phyloP scores from a whole-genome alignment of 64 coral and sea anemone species.

The Orbicella faveolata region DNA sequence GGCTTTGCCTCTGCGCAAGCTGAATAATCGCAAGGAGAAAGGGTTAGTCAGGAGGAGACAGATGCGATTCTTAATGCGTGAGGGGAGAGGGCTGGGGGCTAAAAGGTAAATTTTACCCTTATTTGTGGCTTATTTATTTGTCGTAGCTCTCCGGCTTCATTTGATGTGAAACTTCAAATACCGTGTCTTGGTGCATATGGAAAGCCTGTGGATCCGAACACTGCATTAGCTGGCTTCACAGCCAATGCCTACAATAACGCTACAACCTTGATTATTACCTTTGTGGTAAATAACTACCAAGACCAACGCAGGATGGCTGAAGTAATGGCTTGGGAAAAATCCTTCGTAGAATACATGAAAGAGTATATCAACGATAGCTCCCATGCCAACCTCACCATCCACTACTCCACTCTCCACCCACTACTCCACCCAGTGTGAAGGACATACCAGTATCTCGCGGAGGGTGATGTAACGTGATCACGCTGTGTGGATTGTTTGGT shows the following conservation, averaged over 20 bases:
- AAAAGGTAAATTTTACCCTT: background rate
- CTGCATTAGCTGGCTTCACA: conserved; percentile 5
- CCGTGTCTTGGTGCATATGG: conserved; percentile 41
- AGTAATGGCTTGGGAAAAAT: conserved; percentile 53
- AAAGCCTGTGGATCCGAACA: background rate
- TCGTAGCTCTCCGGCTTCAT: background rate
- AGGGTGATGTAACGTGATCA: too few relatives aligned
- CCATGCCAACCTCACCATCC: conserved; percentile 51
- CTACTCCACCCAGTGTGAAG: too few relatives aligned
- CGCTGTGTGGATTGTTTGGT: too few relatives aligned
- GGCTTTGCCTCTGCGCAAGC: too few relatives aligned
- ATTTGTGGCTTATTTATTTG: background rate
- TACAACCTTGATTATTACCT: conserved; percentile 15
- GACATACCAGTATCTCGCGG: too few relatives aligned
- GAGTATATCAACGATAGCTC: conserved; percentile 20
- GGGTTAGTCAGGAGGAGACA: too few relatives aligned
- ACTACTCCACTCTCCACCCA: background rate
- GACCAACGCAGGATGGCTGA: conserved; percentile 13
- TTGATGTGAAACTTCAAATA: background rate
- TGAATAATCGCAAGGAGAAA: too few relatives aligned
- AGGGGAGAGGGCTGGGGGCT: too few relatives aligned
- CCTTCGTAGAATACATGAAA: conserved; percentile 44
- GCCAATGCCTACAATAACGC: background rate
- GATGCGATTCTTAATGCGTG: too few relatives aligned
- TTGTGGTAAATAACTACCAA: conserved; percentile 31